A percentile compares a stretch with the other conserved stretches of the same genome.
Conservation (phyloP, 2,888 invertebrate species). For the Drosophila sordidapex region DNA sequence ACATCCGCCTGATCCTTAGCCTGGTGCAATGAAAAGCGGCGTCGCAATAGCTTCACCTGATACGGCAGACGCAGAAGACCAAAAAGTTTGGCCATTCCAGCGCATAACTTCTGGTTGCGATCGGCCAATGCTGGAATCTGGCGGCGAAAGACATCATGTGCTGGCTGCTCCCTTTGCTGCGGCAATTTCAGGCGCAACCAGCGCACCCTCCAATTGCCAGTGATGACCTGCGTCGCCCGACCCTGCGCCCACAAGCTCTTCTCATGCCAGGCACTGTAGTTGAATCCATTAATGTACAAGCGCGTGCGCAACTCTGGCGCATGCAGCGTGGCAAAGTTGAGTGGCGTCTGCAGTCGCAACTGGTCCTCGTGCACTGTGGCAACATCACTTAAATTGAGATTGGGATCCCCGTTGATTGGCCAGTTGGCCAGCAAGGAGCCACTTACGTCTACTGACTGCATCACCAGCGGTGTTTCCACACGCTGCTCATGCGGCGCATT, state of each 20-base stretch:
- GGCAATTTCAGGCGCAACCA: constrained; percentile 58
- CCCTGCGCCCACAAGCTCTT: constrained; percentile 81
- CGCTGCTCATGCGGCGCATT: constrained; percentile 76
- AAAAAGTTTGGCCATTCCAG: constrained; percentile 38
- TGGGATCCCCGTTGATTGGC: constrained; percentile 82
- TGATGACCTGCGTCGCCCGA: constrained; percentile 83
- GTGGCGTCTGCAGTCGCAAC: constrained; percentile 74
- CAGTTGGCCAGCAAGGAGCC: constrained; percentile 75
- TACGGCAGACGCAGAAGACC: constrained; percentile 51
- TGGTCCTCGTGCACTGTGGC: constrained; percentile 81
- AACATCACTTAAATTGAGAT: constrained; percentile 82
- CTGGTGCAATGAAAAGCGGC: constrained; percentile 39
- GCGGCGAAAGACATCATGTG: constrained; percentile 45
- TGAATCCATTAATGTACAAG: constrained; percentile 82
- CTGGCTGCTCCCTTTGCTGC: neutral
- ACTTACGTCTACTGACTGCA: constrained; percentile 83
- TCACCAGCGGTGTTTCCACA: constrained; percentile 83
- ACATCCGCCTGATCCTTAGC: constrained; percentile 29
- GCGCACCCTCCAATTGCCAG: constrained; percentile 85
- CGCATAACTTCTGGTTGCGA: constrained; percentile 60
- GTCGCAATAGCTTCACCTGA: constrained; percentile 85
- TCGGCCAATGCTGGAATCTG: constrained; percentile 29
- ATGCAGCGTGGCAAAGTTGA: constrained; percentile 75
- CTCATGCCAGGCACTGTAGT: constrained; percentile 85
- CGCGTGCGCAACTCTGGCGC: constrained; percentile 68